Base-by-base conservation (phyloP, 2,113 vertebrate genomes). In the Cryptomyrus ogoouensis region DNA sequence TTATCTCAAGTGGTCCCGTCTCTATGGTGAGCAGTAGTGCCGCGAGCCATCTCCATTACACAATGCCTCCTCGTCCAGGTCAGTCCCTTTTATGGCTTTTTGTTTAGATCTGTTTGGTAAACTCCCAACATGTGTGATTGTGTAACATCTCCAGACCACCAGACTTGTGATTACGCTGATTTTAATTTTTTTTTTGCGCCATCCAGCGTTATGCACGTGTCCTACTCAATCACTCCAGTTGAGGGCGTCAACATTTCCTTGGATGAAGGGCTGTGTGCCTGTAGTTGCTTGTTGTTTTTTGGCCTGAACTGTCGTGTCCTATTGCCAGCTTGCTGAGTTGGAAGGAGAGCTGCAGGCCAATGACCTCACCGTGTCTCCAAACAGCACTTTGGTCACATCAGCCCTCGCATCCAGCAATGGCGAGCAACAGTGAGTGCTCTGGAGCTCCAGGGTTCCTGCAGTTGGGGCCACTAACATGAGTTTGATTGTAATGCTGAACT, bases 11-110 rank as follows among this genome's bases (percentile, higher is more conserved):
- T 39, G n/a, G 50, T 56, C 50, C 27, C 8, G 50, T 87, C 85
- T 53, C 49, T 39, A 27, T 53, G 85, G 85, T 39, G 12, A 35
- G 2, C n/a, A 39, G 50, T 1, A 50, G 12, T 87, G 50, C 27
- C 2, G 24, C 19, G 27, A 31, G 31, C 17, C 31, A 0, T 87
- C 50, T 39, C 17, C 47, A 35, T 31, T 35, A 53, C 50, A 21
- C 50, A 19, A 27, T 42, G 5, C 85, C 47, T 53, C 3, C 27
- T 17, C 6, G 19, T 47, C 15, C 85, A 31, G 50, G 50, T 56
- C 85, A 15, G 47, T n/a, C 27, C 85, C 85, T 56, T 87, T 87
- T 53, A 87, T 21, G 85, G 85, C 13, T 39, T 80, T 87, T 87
- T 56, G 50, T 56, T 56, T 39, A n/a, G 27, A 39, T 53, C 3